These are phyloP conservation scores for Thalassaphorura encarpata DNA, from an alignment of 1,140 invertebrate species.

Conservation along the genomic window DNA sequence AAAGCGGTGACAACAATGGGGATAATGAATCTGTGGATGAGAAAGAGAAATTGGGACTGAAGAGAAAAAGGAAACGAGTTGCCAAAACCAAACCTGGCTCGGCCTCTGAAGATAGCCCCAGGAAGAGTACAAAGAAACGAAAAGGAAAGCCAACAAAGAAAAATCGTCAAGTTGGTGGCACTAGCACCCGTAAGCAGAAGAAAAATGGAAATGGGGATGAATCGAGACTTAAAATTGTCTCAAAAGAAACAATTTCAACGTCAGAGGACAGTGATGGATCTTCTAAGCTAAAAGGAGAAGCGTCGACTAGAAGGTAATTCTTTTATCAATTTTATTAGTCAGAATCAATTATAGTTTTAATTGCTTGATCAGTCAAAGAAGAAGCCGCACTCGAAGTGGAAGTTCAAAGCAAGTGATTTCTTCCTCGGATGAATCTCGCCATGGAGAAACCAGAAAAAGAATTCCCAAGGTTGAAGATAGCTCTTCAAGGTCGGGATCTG, in stretches of 20 bases:
- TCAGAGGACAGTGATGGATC: conserved; percentile 73
- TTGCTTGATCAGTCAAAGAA: conserved; percentile 13
- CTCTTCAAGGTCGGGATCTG: too few relatives aligned
- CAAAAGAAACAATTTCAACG: conserved; percentile 90
- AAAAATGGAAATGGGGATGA: conserved; percentile 48
- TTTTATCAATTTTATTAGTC: too few relatives aligned
- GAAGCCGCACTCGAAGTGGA: conserved; percentile 35
- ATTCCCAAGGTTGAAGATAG: too few relatives aligned
- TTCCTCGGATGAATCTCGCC: conserved; percentile 28
- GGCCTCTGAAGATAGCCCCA: background rate
- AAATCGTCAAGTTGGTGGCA: too few relatives aligned
- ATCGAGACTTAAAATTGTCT: conserved; percentile 73
- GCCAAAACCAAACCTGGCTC: conserved; percentile 31
- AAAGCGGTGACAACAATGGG: conserved; percentile 6
- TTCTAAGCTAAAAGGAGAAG: too few relatives aligned
- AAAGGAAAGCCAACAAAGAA: too few relatives aligned
- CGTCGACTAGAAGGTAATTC: too few relatives aligned
- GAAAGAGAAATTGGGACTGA: conserved; percentile 37
- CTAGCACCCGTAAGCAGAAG: too few relatives aligned
- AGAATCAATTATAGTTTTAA: too few relatives aligned
- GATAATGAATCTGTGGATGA: conserved; percentile 35
- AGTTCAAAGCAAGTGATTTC: conserved; percentile 30
- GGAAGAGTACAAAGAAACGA: conserved; percentile 36
- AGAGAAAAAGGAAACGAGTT: conserved; percentile 34
- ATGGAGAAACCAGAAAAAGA: conserved; percentile 29